Evolutionary conservation across 1,140 invertebrate species (phyloP), one percentile per base, ranked within the genome.

Genomic region (Oedothorax gibbosus): DNA sequence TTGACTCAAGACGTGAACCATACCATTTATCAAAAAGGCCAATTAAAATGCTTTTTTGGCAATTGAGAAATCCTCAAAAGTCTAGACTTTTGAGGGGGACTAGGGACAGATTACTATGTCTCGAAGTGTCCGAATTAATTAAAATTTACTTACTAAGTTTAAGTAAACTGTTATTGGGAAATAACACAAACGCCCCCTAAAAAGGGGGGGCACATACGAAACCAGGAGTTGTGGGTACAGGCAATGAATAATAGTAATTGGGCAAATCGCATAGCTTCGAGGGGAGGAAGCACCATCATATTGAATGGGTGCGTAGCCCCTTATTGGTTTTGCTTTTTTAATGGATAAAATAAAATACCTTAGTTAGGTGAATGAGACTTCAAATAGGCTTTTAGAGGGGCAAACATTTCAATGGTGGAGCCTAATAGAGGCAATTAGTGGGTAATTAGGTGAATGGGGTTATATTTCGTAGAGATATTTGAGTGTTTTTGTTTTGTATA

Each of bases 181-280:
- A n/a, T 12, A 20, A 20, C 35, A 66, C n/a, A n/a, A n/a, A n/a
- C n/a, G n/a, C 9, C n/a, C n/a, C n/a, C 35, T n/a, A 66, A 2
- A 20, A 14, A 20, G n/a, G 51, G 54, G 72, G 0, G 35, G 51
- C 0, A 60, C 53, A 21, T 72, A 9, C 56, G 15, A 75, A 75
- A 57, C 51, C 15, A 51, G 65, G 62, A 53, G 57, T 10, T n/a
- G 64, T n/a, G 66, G 65, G 18, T n/a, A 56, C n/a, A 53, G 10
- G 35, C 69, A 72, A 82, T 82, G 79, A 82, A 82, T 82, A 82
- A 82, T 72, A 35, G 68, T 82, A 82, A 82, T 82, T 82, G 79
- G 54, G 68, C 57, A 82, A 82, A 82, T 82, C 62, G 64, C 15
- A 53, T 10, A 51, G 9, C 68, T 65, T 78, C 11, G 53, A 15